Conservation (phyloP, 2,888 invertebrate species). For the Hanleya hanleyi region DNA sequence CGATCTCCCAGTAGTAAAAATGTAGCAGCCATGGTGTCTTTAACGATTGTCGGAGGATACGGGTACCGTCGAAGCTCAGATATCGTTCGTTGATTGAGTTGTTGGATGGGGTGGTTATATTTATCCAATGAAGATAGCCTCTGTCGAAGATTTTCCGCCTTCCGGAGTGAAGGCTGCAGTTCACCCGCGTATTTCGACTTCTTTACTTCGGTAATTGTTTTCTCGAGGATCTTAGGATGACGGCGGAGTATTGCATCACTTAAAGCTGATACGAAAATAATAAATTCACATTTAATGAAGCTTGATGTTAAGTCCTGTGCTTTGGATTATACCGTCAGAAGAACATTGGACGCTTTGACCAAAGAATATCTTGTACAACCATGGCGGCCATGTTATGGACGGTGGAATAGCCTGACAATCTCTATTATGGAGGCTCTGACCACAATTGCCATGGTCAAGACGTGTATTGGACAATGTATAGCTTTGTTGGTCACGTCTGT, state of each 20-base stretch:
- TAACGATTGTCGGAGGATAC: conserved; percentile 56
- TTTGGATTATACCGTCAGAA: no score
- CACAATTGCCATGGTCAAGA: no score
- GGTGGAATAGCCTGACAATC: no score
- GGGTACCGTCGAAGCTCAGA: conserved; percentile 64
- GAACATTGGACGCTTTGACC: no score
- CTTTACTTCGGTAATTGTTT: conserved; percentile 37
- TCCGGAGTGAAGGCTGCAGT: background rate
- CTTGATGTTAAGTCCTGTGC: no score
- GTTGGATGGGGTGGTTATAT: background rate
- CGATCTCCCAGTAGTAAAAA: conserved; percentile 60
- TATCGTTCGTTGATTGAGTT: conserved; percentile 49
- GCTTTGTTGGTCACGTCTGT: no score
- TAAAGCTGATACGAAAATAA: conserved; percentile 33
- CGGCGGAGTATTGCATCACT: conserved; percentile 38
- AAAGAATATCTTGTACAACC: no score
- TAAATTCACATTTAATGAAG: no score
- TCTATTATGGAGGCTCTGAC: no score
- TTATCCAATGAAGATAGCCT: background rate
- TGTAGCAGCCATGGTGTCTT: conserved; percentile 61
- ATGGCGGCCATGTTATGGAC: no score
- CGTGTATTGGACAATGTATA: no score
- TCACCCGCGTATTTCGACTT: conserved; percentile 31
- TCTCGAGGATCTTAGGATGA: conserved; percentile 33
- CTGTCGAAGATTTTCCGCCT: background rate